These are phyloP conservation scores for Thecocarcelia acutangulata DNA, from an alignment of 2,888 invertebrate species.

Conservation along the genomic window DNA sequence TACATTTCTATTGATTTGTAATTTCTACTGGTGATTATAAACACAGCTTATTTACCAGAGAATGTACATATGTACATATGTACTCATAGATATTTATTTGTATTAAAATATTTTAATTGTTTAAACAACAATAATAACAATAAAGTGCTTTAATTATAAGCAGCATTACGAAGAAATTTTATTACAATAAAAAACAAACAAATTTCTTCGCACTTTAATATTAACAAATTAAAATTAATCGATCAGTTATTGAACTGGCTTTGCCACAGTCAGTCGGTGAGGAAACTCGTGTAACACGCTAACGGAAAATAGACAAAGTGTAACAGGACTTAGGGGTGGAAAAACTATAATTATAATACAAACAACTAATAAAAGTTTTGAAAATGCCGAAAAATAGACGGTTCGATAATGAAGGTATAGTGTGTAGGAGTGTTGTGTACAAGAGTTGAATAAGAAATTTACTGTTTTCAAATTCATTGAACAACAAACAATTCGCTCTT, in stretches of 20 bases:
- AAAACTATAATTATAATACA: too few relatives aligned
- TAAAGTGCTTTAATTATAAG: constrained; percentile 59
- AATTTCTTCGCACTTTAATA: constrained; percentile 33
- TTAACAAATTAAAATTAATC: constrained; percentile 60
- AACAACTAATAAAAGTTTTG: too few relatives aligned
- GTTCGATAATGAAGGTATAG: constrained; percentile 75
- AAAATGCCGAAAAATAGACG: constrained; percentile 79
- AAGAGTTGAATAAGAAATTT: not conserved
- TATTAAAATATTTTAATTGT: constrained; percentile 36
- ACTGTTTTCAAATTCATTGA: constrained; percentile 8
- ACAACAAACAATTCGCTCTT: not conserved
- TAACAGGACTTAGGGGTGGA: not conserved
- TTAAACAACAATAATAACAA: constrained; percentile 39
- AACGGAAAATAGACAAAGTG: not conserved
- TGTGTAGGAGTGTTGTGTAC: constrained; percentile 18
- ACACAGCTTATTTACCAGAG: not conserved
- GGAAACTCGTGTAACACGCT: constrained; percentile 4
- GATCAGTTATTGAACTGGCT: constrained; percentile 76
- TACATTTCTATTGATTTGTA: constrained; percentile 4
- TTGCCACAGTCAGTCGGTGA: constrained; percentile 60
- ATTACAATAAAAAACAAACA: constrained; percentile 10
- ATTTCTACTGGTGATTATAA: constrained; percentile 28
- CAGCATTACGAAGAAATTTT: constrained; percentile 36
- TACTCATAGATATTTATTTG: constrained; percentile 4
- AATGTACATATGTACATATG: too few relatives aligned